A percentile compares a stretch with the other conserved stretches of the same genome.
Conservation (phyloP, 2,113 vertebrate genomes). For the Chiloscyllium plagiosum region DNA sequence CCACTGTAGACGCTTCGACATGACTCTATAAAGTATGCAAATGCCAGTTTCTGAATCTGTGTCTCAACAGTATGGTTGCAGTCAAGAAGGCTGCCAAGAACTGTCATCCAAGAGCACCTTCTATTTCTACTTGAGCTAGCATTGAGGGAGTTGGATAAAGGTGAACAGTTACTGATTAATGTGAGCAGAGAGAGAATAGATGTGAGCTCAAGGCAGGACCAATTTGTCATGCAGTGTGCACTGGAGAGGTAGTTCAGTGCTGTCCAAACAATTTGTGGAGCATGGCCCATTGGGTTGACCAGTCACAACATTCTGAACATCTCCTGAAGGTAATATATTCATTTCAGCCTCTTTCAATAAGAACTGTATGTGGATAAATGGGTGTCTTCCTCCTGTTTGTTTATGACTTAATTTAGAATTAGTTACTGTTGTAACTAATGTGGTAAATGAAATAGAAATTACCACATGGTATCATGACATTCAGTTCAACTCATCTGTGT, state of each 20-base stretch:
- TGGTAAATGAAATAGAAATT: neutral
- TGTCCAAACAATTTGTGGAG: neutral
- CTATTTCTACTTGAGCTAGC: neutral
- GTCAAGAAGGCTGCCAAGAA: neutral
- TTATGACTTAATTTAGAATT: neutral
- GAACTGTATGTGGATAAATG: neutral
- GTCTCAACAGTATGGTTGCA: neutral
- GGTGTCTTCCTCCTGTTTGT: neutral
- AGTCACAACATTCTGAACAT: neutral
- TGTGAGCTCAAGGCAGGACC: neutral
- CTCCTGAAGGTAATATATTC: neutral
- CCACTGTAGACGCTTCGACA: neutral
- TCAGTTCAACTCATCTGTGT: neutral
- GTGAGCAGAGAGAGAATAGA: neutral
- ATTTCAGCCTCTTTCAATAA: neutral
- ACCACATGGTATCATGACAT: neutral
- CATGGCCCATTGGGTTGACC: neutral
- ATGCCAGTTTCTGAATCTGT: neutral
- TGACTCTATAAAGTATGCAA: neutral
- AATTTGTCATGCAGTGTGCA: neutral
- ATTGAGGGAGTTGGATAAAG: neutral
- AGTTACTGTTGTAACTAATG: neutral
- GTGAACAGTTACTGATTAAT: neutral
- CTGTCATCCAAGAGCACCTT: neutral
- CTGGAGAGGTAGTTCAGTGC: neutral